Evolutionary conservation across 2,797 vertebrate species (phyloP), one percentile per base, ranked within the genome.

Genomic region (Sebastes variabilis): DNA sequence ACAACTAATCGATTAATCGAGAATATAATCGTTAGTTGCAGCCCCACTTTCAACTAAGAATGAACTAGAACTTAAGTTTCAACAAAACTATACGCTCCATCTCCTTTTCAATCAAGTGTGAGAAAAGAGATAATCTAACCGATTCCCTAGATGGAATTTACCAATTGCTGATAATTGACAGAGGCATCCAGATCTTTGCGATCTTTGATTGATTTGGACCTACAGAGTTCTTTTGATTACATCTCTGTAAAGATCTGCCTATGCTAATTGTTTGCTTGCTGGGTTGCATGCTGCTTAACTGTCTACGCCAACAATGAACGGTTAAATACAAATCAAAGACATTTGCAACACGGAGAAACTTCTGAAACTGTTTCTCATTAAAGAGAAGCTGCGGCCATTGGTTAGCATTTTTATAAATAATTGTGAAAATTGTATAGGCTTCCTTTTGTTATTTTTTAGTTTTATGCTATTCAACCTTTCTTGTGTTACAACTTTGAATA

Each of bases 281-380:
- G 25, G n/a, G 66, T 56, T 71, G 16, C 65, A 42, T 55, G 20
- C 24, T 64, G 60, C 62, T 60, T 52, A 67, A 65, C 54, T 27
- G 52, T 68, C 56, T 22, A 18, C 1, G 6, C 18, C 62, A 60
- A 70, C 75, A 46, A 59, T 36, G 32, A 60, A 27, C 18, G 8
- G 4, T 18, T 46, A 22, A 36, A 34, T 14, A 52, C 8, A 69
- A 87, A 72, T 81, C 61, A 72, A 65, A 77, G 30, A 61, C 42
- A 60, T 25, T n/a, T 59, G 32, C 25, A 77, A 69, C 22, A 49
- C 22, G 27, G 38, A 59, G 36, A 66, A 38, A 76, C 66, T 60
- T 79, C 38, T 77, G 62, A 82, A 83, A 61, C 1, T 2, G 66
- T 66, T 81, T 69, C 68, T 78, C 18, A 66, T 58, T 20, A 58